Evolutionary conservation across 2,888 invertebrate species (phyloP).

Genomic region (Noctua comes): DNA sequence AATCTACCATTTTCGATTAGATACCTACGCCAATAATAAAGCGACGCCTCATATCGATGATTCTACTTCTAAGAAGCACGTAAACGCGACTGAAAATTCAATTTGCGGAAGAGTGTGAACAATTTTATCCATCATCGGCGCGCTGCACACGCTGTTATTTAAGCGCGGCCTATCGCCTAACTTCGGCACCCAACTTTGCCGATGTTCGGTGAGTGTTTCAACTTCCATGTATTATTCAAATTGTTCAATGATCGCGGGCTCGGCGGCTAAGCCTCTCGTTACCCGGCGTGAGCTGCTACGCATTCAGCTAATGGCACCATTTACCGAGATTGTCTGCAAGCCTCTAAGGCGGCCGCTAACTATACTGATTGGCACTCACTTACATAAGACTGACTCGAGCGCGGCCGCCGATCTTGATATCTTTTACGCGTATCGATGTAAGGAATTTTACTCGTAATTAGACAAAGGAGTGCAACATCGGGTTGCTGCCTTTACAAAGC

Average conservation of each 20-base stretch:
- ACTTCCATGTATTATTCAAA: constrained; percentile 85
- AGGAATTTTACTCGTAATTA: constrained; percentile 5
- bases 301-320: constrained; percentile 82
- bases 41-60: background rate
- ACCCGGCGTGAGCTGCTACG: constrained; percentile 73
- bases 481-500: constrained; percentile 5
- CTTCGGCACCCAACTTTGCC: constrained; percentile 45
- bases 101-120: constrained; percentile 43
- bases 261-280: constrained; percentile 73
- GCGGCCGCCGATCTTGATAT: constrained; percentile 44
- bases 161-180: constrained; percentile 37
- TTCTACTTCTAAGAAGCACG: background rate
- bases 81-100: constrained; percentile 20
- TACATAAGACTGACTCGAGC: constrained; percentile 55
- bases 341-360: constrained; percentile 71
- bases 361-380: constrained; percentile 72
- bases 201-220: constrained; percentile 72
- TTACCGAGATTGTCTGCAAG: constrained; percentile 80
- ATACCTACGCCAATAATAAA: background rate
- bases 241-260: constrained; percentile 78
- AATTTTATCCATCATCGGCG: constrained; percentile 22
- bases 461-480: background rate
- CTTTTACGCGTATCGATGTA: constrained; percentile 5
- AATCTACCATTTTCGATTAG: background rate
- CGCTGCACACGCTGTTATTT: constrained; percentile 18